Evolutionary conservation across 1,140 invertebrate genomes (phyloP).

Genomic region (Rhopalosiphum maidis): DNA sequence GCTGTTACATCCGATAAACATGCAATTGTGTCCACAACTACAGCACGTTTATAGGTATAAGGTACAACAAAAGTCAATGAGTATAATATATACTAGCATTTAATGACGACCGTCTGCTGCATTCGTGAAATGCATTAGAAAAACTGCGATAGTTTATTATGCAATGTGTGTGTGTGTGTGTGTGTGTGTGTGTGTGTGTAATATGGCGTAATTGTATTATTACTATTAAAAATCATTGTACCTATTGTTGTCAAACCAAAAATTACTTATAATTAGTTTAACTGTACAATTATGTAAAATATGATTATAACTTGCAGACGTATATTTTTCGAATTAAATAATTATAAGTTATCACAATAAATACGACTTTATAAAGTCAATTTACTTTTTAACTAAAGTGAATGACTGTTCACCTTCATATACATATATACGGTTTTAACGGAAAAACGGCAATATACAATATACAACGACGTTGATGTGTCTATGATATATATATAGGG

Average conservation of each 20-base stretch:
- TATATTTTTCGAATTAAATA: not conserved
- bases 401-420: fast-evolving
- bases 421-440: not conserved
- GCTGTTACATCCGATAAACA: not conserved
- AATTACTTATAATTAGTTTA: not conserved
- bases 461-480: too few species aligned
- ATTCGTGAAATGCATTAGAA: not conserved
- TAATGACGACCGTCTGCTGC: not conserved
- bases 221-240: not conserved
- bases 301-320: not conserved
- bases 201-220: not conserved
- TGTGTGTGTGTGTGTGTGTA: too few species aligned
- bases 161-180: not conserved
- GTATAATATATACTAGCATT: not conserved
- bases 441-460: not conserved
- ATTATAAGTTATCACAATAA: not conserved
- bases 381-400: not conserved
- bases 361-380: not conserved
- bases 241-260: not conserved
- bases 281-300: not conserved
- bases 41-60: constrained; percentile 8
- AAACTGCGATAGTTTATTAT: not conserved
- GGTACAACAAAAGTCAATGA: not conserved
- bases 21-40: not conserved
- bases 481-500: not conserved